A percentile compares a stretch with the other conserved stretches of the same genome.
Conservation (phyloP, 2,888 invertebrate species). For the Caenorhabditis imperialis region DNA sequence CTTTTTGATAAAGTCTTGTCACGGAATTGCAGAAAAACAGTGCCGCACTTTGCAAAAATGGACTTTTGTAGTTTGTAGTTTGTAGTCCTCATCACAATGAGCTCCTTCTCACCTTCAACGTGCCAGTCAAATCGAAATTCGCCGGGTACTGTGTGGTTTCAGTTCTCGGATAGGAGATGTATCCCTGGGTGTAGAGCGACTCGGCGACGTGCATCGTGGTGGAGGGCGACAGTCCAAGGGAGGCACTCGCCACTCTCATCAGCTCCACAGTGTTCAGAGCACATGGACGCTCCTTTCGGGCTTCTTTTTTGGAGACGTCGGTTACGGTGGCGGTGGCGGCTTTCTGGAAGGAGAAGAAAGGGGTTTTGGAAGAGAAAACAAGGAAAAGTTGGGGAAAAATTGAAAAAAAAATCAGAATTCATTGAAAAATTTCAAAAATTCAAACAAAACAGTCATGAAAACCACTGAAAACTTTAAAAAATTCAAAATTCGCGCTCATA, state of each 20-base stretch:
- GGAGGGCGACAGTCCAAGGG: conserved; percentile 71
- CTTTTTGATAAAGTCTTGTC: too few species aligned
- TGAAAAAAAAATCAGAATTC: conserved; percentile 64
- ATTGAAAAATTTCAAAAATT: too few species aligned
- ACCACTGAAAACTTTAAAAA: too few species aligned
- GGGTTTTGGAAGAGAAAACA: too few species aligned
- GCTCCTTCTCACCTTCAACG: conserved; percentile 82
- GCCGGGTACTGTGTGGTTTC: conserved; percentile 97
- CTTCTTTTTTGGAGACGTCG: conserved; percentile 88
- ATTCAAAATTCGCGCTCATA: not conserved
- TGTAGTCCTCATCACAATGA: too few species aligned
- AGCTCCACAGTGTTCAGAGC: conserved; percentile 93
- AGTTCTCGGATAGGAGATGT: conserved; percentile 88
- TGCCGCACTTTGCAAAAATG: too few species aligned
- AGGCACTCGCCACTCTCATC: conserved; percentile 72
- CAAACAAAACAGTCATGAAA: too few species aligned
- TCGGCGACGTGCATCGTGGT: conserved; percentile 84
- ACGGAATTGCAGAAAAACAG: too few species aligned
- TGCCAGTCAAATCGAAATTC: conserved; percentile 88
- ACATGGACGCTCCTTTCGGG: conserved; percentile 87
- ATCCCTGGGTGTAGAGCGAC: conserved; percentile 87
- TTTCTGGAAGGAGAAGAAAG: too few species aligned
- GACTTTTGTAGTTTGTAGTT: too few species aligned
- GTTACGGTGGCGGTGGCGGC: conserved; percentile 82
- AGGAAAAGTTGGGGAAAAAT: too few species aligned